A percentile compares a stretch with the other conserved stretches of the same genome.
Evolutionary conservation across 2,888 invertebrate genomes (phyloP).

Genomic region (Metallyticus violacea): DNA sequence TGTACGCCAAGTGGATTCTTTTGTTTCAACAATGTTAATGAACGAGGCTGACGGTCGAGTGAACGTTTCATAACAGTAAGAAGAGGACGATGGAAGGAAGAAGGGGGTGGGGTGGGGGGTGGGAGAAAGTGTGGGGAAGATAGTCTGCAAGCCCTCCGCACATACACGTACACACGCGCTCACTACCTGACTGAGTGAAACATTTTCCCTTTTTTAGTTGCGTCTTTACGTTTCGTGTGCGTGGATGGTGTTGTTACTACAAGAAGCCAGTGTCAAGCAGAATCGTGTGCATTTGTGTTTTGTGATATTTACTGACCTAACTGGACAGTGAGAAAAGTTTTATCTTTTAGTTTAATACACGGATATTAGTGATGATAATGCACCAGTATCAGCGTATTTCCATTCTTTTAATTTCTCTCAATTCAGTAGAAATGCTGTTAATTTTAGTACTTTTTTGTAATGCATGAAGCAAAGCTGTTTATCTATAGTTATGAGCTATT

Average conservation of each 20-base stretch:
- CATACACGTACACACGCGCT: not conserved
- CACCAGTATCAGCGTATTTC: too few species aligned
- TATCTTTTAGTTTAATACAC: not conserved
- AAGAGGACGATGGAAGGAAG: too few species aligned
- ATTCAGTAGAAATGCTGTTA: too few species aligned
- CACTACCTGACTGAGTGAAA: not conserved
- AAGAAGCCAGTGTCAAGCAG: not conserved
- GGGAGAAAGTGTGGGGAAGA: not conserved
- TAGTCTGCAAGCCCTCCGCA: too few species aligned
- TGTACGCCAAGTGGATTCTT: not conserved
- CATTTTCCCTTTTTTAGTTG: not conserved
- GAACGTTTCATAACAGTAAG: not conserved
- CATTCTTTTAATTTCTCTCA: too few species aligned
- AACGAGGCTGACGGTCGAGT: not conserved
- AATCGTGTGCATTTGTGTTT: not conserved
- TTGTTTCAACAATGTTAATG: not conserved
- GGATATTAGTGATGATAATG: too few species aligned
- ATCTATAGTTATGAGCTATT: too few species aligned
- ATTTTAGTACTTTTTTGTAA: too few species aligned
- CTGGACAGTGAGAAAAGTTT: not conserved
- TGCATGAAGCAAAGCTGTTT: too few species aligned
- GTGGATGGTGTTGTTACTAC: not conserved
- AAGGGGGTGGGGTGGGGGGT: too few species aligned
- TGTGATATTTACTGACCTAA: not conserved
- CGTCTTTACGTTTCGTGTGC: not conserved